These are phyloP conservation scores for Platyura marginata DNA, from an alignment of 1,140 invertebrate genomes.

Conservation along the genomic window DNA sequence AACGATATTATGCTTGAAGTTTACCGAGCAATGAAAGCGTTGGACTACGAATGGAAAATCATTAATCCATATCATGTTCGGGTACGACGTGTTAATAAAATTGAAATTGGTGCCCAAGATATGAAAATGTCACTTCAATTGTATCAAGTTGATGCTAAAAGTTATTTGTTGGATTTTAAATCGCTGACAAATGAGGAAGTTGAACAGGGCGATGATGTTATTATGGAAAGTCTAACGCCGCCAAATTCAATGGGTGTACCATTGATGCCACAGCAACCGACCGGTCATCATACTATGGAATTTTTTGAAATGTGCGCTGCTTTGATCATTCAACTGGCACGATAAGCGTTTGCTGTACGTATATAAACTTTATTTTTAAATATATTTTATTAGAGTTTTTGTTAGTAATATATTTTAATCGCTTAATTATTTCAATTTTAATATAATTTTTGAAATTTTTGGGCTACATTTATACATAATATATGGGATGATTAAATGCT, in stretches of 20 bases:
- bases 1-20: constrained; percentile 99
- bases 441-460: too few relatives aligned
- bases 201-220: constrained; percentile 39
- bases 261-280: constrained; percentile 20
- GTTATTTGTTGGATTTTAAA: constrained; percentile 95
- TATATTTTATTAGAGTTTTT: too few relatives aligned
- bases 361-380: too few relatives aligned
- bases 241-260: constrained; percentile 22
- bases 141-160: constrained; percentile 97
- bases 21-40: constrained; percentile 93
- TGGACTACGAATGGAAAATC: constrained; percentile 98
- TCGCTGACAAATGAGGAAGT: constrained; percentile 67
- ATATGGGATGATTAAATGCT: too few relatives aligned
- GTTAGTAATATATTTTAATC: too few relatives aligned
- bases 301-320: constrained; percentile 99
- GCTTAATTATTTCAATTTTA: too few relatives aligned
- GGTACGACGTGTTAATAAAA: constrained; percentile 72
- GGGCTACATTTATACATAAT: too few relatives aligned
- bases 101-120: constrained; percentile 51
- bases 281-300: constrained; percentile 92
- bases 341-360: too few relatives aligned
- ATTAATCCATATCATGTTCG: constrained; percentile 92
- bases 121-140: constrained; percentile 97
- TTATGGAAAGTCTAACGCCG: constrained; percentile 25
- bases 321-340: constrained; percentile 90